phyloP scores from a whole-genome alignment of 1,140 invertebrate species.

The Cardiocondyla obscurior region DNA sequence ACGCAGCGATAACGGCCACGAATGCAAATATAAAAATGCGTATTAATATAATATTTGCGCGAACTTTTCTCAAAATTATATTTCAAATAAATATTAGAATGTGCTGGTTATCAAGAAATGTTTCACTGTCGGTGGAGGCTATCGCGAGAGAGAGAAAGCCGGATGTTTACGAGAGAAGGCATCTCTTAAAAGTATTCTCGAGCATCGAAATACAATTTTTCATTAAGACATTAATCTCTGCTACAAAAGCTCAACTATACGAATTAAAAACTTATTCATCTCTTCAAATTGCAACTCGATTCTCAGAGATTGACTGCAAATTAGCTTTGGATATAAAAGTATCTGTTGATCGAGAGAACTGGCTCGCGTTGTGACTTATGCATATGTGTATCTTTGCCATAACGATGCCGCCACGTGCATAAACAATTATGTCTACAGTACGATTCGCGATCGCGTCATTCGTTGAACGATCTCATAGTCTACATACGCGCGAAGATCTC shows the following conservation, averaged over 20 bases:
- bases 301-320: neutral
- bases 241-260: neutral
- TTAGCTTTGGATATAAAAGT: neutral
- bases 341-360: neutral
- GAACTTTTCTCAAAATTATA: conserved; percentile 36
- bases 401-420: neutral
- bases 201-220: conserved; percentile 6
- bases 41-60: neutral
- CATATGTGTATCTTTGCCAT: neutral
- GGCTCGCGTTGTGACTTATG: neutral
- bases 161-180: conserved; percentile 73
- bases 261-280: neutral
- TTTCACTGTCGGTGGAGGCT: conserved; percentile 63
- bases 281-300: neutral
- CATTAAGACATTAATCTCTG: neutral
- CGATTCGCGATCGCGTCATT: neutral
- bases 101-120: conserved; percentile 57
- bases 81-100: conserved; percentile 41
- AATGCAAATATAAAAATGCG: neutral
- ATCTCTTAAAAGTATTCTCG: conserved; percentile 30
- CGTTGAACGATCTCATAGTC: neutral
- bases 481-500: neutral
- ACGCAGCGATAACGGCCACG: neutral
- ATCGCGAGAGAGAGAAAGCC: conserved; percentile 66
- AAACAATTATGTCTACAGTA: neutral